Evolutionary conservation across 2,888 invertebrate species (phyloP).

Genomic region (Stomorhina lunata): DNA sequence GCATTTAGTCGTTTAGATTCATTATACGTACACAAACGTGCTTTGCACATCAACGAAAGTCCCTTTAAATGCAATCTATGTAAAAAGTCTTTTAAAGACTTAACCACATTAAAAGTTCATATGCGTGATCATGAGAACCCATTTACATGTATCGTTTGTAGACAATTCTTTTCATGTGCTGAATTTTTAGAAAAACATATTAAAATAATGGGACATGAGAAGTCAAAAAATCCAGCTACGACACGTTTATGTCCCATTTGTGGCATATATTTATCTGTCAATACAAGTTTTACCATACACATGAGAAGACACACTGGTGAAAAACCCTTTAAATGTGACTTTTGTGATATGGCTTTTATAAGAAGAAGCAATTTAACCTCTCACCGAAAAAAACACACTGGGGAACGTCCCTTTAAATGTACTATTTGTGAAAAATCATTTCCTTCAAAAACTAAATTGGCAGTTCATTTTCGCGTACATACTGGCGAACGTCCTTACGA

Average conservation of each 20-base stretch:
- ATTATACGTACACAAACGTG: no score
- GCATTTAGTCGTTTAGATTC: no score
- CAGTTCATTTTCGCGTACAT: constrained; percentile 83
- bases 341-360: constrained; percentile 83
- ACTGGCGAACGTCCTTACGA: constrained; percentile 83
- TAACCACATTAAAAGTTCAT: no score
- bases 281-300: constrained; percentile 83
- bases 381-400: constrained; percentile 83
- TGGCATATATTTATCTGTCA: constrained; percentile 80
- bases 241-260: background rate
- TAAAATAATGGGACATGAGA: constrained; percentile 60
- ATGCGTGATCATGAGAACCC: no score
- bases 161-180: constrained; percentile 64
- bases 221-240: background rate
- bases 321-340: constrained; percentile 84
- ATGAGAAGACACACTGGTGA: constrained; percentile 85
- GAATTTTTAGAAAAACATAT: no score
- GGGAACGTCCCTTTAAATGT: constrained; percentile 82
- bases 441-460: constrained; percentile 83
- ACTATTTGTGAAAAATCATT: constrained; percentile 80
- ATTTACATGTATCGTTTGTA: no score
- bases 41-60: no score
- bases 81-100: no score
- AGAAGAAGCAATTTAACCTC: constrained; percentile 83
- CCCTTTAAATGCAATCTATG: no score